Conservation (phyloP, 2,888 invertebrate genomes). For the Eurytoma adleriae region DNA sequence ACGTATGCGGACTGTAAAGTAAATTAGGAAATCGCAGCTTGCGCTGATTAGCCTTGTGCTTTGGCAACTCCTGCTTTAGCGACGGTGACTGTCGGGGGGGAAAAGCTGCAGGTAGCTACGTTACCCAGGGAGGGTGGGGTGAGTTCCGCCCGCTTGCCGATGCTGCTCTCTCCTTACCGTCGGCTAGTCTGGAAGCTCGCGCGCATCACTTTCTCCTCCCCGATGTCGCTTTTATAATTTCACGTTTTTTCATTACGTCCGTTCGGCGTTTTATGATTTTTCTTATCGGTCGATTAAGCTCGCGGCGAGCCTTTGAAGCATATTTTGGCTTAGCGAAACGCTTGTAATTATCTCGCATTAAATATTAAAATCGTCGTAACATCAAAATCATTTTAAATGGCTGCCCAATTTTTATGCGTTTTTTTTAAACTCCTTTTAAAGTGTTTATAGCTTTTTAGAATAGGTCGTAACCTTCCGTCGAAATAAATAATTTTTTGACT, state of each 20-base stretch:
- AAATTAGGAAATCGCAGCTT: too few relatives aligned
- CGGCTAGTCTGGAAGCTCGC: conserved; percentile 31
- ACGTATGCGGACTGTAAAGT: too few relatives aligned
- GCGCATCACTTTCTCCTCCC: too few relatives aligned
- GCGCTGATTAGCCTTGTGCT: background rate
- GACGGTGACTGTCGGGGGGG: background rate
- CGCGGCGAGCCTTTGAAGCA: background rate
- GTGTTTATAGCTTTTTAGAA: too few relatives aligned
- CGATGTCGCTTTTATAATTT: background rate
- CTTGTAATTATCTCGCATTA: conserved; percentile 5
- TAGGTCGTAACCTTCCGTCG: too few relatives aligned
- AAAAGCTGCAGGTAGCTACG: conserved; percentile 33
- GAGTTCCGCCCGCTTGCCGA: background rate
- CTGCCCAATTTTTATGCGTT: background rate
- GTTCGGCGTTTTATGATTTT: background rate
- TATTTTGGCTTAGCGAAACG: background rate
- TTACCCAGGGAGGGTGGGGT: conserved; percentile 31
- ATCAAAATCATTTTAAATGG: background rate
- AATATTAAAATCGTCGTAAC: background rate
- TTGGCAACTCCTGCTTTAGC: conserved; percentile 40
- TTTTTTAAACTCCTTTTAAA: too few relatives aligned
- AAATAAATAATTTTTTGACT: too few relatives aligned
- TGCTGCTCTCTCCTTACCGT: conserved; percentile 35
- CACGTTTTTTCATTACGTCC: background rate
- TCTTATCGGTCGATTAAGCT: background rate